These are phyloP conservation scores for Gracilinanus agilis DNA, from an alignment of 2,113 vertebrate species.

Conservation along the genomic window DNA sequence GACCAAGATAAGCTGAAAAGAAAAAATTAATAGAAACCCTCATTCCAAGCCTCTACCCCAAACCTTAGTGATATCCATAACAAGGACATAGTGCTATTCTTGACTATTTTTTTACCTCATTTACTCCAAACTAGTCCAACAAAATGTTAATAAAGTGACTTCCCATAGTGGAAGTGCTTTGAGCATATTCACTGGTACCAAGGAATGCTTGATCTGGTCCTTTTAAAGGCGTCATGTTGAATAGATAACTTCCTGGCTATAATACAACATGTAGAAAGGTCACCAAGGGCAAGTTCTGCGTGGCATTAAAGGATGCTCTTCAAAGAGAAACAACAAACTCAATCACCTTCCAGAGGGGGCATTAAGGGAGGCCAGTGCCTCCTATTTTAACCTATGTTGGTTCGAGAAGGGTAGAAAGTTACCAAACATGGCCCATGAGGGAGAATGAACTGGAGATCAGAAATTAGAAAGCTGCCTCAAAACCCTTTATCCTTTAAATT, in stretches of 20 bases:
- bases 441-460: too few relatives aligned
- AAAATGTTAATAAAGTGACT: neutral
- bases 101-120: neutral
- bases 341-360: too few relatives aligned
- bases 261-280: neutral
- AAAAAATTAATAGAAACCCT: neutral
- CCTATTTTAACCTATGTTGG: too few relatives aligned
- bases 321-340: neutral
- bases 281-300: neutral
- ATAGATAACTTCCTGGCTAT: neutral
- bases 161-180: neutral
- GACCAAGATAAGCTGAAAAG: neutral
- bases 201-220: neutral
- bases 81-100: neutral
- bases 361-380: too few relatives aligned
- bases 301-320: neutral
- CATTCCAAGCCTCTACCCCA: neutral
- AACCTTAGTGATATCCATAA: neutral
- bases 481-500: too few relatives aligned
- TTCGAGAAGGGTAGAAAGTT: too few relatives aligned
- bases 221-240: neutral
- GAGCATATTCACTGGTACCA: neutral
- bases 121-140: neutral
- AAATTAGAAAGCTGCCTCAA: too few relatives aligned
- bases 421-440: too few relatives aligned